Evolutionary conservation across 37 sponge, comb jelly and placozoan genomes (phyloP).

Genomic region (Aphrocallistes beatrix): DNA sequence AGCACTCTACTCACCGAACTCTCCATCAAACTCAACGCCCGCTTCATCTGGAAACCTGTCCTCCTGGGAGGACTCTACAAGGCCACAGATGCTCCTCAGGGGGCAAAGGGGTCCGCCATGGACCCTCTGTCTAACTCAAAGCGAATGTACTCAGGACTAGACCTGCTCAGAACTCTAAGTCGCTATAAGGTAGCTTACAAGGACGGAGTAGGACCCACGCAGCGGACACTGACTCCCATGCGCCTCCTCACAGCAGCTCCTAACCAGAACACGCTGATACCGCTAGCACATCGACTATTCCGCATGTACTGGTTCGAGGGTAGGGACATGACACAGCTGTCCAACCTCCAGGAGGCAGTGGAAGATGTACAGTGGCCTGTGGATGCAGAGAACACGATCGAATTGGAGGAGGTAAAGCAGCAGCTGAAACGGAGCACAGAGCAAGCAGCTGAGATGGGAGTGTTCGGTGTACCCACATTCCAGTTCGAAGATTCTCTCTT

Average conservation of each 20-base stretch:
- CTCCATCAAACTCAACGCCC: constrained; percentile 31
- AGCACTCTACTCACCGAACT: constrained; percentile 47
- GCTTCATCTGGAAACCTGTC: constrained; percentile 67
- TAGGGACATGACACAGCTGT: constrained; percentile 25
- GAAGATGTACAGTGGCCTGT: constrained; percentile 18
- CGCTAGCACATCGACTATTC: constrained; percentile 50
- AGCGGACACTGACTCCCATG: constrained; percentile 75
- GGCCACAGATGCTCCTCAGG: constrained; percentile 60
- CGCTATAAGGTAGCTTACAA: constrained; percentile 27
- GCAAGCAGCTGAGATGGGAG: constrained; percentile 65
- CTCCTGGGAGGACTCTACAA: constrained; percentile 77
- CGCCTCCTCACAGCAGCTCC: constrained; percentile 47
- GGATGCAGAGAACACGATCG: constrained; percentile 20
- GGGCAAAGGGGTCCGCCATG: constrained; percentile 63
- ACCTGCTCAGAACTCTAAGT: constrained; percentile 31
- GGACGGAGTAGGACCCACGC: constrained; percentile 26
- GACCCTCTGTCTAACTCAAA: constrained; percentile 66
- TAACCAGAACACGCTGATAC: constrained; percentile 21
- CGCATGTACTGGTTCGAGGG: constrained; percentile 64
- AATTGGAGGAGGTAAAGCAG: constrained; percentile 26
- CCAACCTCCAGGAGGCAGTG: constrained; percentile 35
- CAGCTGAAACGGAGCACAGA: constrained; percentile 48
- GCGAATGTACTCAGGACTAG: constrained; percentile 32
- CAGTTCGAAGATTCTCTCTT: constrained; percentile 49
- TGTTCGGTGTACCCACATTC: constrained; percentile 88